phyloP scores from a whole-genome alignment of 2,113 vertebrate species.

The Speoplatyrhinus poulsoni region DNA sequence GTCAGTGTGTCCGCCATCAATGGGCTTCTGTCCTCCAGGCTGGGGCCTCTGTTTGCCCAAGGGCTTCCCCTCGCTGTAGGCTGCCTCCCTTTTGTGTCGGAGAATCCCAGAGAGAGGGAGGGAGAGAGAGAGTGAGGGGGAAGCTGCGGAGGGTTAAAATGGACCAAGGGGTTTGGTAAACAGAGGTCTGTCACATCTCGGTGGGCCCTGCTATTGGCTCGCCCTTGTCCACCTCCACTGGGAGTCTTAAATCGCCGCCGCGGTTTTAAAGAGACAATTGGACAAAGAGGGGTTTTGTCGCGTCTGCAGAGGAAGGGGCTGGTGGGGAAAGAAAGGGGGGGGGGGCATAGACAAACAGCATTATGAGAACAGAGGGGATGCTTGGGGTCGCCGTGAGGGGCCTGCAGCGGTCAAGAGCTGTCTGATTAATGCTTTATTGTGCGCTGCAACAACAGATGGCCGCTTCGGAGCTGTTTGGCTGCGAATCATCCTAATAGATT shows the following conservation, averaged over 20 bases:
- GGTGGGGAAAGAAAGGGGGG: not conserved
- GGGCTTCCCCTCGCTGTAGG: slow-evolving; percentile 47
- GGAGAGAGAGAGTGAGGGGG: slow-evolving; percentile 41
- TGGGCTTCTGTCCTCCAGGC: slow-evolving; percentile 63
- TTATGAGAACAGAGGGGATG: slow-evolving; percentile 55
- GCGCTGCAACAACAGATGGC: slow-evolving; percentile 46
- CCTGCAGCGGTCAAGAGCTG: slow-evolving; percentile 45
- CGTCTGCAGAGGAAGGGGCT: slow-evolving; percentile 17
- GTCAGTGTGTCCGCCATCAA: slow-evolving; percentile 63
- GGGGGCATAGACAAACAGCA: slow-evolving; percentile 54
- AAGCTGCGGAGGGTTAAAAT: slow-evolving; percentile 36
- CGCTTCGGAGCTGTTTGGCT: slow-evolving; percentile 9
- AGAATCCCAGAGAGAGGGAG: slow-evolving; percentile 40
- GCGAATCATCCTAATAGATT: slow-evolving; percentile 10
- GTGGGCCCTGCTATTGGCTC: slow-evolving; percentile 44
- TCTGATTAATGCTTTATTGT: slow-evolving; percentile 52
- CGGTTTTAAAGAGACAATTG: slow-evolving; percentile 53
- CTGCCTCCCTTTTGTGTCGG: slow-evolving; percentile 58
- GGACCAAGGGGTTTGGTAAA: slow-evolving; percentile 59
- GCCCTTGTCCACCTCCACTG: slow-evolving; percentile 21
- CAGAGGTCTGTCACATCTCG: slow-evolving; percentile 66
- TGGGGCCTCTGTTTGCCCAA: slow-evolving; percentile 65
- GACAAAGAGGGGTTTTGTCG: slow-evolving; percentile 65
- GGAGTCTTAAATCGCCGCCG: slow-evolving; percentile 45
- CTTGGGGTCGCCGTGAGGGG: slow-evolving; percentile 31